Evolutionary conservation across 2,797 vertebrate genomes (phyloP).

Genomic region (Staurois parvus): DNA sequence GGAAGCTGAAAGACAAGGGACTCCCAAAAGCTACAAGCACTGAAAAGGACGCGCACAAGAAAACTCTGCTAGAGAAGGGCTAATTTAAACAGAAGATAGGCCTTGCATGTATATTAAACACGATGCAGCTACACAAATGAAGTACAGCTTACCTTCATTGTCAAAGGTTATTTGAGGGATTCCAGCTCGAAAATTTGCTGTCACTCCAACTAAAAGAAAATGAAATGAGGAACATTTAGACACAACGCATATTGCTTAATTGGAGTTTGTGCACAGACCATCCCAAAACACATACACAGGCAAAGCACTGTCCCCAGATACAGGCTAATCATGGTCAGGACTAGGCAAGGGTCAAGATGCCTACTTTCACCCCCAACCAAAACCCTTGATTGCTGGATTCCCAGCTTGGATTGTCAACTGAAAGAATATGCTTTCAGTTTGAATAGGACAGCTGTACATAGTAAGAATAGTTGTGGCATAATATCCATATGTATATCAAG

Average conservation of each 20-base stretch:
- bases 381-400: too few relatives aligned
- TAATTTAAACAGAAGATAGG: not conserved
- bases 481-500: too few relatives aligned
- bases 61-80: not conserved
- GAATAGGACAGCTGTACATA: too few relatives aligned
- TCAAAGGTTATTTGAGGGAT: slow-evolving; percentile 86
- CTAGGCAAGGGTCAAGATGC: not conserved
- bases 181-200: slow-evolving; percentile 87
- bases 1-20: not conserved
- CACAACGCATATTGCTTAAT: not conserved
- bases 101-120: not conserved
- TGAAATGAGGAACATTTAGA: not conserved
- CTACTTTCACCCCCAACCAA: too few relatives aligned
- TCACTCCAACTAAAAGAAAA: slow-evolving; percentile 63
- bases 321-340: not conserved
- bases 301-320: too few relatives aligned
- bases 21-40: not conserved
- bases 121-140: not conserved
- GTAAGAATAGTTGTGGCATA: too few relatives aligned
- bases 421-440: too few relatives aligned
- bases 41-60: not conserved
- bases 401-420: too few relatives aligned
- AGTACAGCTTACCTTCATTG: slow-evolving; percentile 91
- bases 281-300: too few relatives aligned
- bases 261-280: too few relatives aligned